Conservation (phyloP, 2,797 vertebrate genomes). For the Pipistrellus kuhlii region DNA sequence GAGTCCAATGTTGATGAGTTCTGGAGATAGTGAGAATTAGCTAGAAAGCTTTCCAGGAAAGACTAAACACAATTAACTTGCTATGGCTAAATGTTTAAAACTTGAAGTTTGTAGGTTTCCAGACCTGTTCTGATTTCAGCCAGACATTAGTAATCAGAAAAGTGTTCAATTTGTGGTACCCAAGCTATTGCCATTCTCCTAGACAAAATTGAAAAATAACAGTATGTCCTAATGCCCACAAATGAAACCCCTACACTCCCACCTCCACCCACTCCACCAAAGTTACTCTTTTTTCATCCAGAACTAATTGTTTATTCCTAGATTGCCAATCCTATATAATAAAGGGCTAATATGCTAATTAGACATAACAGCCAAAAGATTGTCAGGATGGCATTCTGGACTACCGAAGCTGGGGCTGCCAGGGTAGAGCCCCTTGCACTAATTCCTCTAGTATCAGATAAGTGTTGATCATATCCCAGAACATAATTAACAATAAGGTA, state of each 20-base stretch:
- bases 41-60: conserved; percentile 53
- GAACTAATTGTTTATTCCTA: conserved; percentile 72
- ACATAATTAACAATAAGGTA: conserved; percentile 80
- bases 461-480: conserved; percentile 80
- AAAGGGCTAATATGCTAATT: too few relatives aligned
- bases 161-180: not conserved
- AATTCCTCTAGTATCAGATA: conserved; percentile 66
- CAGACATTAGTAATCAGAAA: not conserved
- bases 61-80: conserved; percentile 29
- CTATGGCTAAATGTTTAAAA: conserved; percentile 60
- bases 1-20: not conserved
- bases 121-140: conserved; percentile 38
- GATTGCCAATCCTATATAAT: conserved; percentile 60
- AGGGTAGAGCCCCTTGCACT: too few relatives aligned
- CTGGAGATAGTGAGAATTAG: conserved; percentile 38
- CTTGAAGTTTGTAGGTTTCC: conserved; percentile 19
- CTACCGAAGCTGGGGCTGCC: too few relatives aligned
- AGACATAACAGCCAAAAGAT: too few relatives aligned
- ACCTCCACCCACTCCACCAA: not conserved
- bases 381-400: too few relatives aligned
- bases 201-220: conserved; percentile 15
- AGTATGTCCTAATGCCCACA: not conserved
- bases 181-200: not conserved
- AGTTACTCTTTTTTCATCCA: not conserved
- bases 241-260: not conserved